phyloP scores from a whole-genome alignment of 2,888 invertebrate species.

The Xiphydria camelus region DNA sequence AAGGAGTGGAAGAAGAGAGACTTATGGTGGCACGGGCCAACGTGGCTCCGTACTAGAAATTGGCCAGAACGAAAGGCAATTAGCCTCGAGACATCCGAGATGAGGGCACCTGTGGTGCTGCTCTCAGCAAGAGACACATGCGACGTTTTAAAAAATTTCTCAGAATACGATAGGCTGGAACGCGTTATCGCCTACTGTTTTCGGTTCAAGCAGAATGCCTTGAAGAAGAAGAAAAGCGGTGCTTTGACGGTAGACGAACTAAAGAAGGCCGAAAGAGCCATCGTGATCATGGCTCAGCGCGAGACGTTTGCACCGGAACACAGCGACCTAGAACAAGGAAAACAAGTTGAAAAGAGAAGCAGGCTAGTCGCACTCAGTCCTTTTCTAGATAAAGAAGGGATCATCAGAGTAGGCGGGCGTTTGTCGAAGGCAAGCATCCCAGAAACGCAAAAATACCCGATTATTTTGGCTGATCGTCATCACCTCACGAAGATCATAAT shows the following conservation, averaged over 20 bases:
- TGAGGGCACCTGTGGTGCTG: not conserved
- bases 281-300: not conserved
- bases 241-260: conserved; percentile 2
- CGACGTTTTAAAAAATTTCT: conserved; percentile 1
- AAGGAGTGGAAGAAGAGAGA: not conserved
- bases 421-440: conserved; percentile 4
- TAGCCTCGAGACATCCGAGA: not conserved
- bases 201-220: conserved; percentile 5
- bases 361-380: conserved; percentile 5
- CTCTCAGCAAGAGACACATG: not conserved
- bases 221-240: not conserved
- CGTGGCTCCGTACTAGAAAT: conserved; percentile 1
- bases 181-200: conserved; percentile 11
- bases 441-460: conserved; percentile 3
- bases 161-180: conserved; percentile 3
- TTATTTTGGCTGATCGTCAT: not conserved
- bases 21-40: conserved; percentile 5
- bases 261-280: not conserved
- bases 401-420: conserved; percentile 4
- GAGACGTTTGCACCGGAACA: not conserved
- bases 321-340: not conserved
- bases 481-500: conserved; percentile 2
- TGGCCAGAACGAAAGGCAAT: conserved; percentile 2
- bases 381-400: not conserved
- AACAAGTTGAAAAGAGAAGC: not conserved